Percentiles rank a stretch among this genome's conserved stretches.
phyloP scores from a whole-genome alignment of 2,113 vertebrate species.

The Holacanthus passer region DNA sequence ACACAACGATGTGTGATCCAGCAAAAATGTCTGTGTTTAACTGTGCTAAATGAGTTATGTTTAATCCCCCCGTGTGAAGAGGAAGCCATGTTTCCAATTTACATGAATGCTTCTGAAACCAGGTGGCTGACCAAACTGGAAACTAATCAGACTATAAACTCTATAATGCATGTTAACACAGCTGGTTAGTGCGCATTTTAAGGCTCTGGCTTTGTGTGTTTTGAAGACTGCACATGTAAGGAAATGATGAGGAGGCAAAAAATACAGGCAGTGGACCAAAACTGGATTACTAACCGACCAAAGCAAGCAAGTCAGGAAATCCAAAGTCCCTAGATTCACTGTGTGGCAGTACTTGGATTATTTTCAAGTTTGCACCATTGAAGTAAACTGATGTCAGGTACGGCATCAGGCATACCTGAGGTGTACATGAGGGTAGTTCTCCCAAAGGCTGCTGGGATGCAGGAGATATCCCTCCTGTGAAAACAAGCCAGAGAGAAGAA shows the following conservation, averaged over 20 bases:
- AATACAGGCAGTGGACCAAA: not conserved
- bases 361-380: not conserved
- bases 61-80: not conserved
- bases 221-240: too few relatives aligned
- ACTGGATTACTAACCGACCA: not conserved
- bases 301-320: too few relatives aligned
- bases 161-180: not conserved
- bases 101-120: not conserved
- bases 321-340: not conserved
- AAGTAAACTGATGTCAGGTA: not conserved
- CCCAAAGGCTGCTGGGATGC: conserved; percentile 96
- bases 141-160: too few relatives aligned
- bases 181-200: not conserved
- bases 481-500: not conserved
- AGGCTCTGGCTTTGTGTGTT: not conserved
- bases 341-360: not conserved
- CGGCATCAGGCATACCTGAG: conserved; percentile 90
- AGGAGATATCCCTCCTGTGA: conserved; percentile 94
- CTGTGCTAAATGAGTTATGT: not conserved
- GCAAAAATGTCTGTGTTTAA: not conserved
- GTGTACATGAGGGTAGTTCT: conserved; percentile 94
- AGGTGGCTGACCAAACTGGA: not conserved
- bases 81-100: not conserved
- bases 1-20: not conserved
- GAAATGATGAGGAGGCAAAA: too few relatives aligned